Evolutionary conservation across 2,888 invertebrate genomes (phyloP).

Genomic region (Ditylenchus weischeri): DNA sequence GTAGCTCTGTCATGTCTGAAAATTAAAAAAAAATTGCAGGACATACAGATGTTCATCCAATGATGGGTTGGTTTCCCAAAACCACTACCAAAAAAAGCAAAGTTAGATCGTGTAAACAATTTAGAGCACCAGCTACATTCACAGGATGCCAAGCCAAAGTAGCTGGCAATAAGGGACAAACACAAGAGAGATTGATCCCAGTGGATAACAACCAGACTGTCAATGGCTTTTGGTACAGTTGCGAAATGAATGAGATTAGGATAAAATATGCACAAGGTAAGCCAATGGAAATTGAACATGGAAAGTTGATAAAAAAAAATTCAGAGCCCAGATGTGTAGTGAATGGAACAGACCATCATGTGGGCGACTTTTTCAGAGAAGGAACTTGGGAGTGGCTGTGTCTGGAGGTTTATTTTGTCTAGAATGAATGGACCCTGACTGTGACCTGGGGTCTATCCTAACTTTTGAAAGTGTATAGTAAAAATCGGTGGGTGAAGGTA

Average conservation of each 20-base stretch:
- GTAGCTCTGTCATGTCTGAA: conserved; percentile 26
- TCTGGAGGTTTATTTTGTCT: conserved; percentile 27
- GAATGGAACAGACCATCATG: conserved; percentile 34
- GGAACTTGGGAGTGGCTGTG: conserved; percentile 55
- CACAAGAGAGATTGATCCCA: conserved; percentile 24
- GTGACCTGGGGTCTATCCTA: too few species aligned
- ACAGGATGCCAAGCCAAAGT: conserved; percentile 30
- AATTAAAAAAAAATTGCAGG: neutral
- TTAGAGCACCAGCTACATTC: conserved; percentile 32
- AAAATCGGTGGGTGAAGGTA: too few species aligned
- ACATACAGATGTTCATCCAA: neutral
- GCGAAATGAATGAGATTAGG: conserved; percentile 35
- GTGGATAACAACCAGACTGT: conserved; percentile 46
- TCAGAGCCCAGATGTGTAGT: conserved; percentile 48
- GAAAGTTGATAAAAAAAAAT: neutral
- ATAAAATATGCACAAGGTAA: conserved; percentile 50
- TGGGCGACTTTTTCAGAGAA: conserved; percentile 48
- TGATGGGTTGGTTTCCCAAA: conserved; percentile 7
- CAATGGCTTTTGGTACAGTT: conserved; percentile 49
- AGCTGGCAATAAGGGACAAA: neutral
- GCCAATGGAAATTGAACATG: conserved; percentile 1
- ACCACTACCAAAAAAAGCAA: too few species aligned
- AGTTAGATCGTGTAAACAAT: conserved; percentile 27
- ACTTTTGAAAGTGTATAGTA: too few species aligned
- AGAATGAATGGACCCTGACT: too few species aligned